Percentiles rank a stretch among this genome's conserved stretches.
Evolutionary conservation across 2,888 invertebrate species (phyloP).

Genomic region (Drosophila lacicola): DNA sequence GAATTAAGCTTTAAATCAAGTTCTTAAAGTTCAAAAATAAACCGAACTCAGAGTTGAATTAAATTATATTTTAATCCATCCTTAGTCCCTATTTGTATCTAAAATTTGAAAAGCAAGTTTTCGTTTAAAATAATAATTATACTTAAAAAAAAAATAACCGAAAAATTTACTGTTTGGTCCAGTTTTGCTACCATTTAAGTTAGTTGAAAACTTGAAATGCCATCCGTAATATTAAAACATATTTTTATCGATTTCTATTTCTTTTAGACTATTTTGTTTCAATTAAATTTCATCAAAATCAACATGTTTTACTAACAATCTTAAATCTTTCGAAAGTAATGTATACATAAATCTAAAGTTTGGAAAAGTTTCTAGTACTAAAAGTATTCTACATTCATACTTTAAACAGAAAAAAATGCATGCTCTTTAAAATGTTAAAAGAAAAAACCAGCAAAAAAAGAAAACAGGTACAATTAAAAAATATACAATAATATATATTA

Average conservation of each 20-base stretch:
- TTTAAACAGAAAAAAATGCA: conserved; percentile 12
- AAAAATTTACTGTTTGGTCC: no score
- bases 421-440: conserved; percentile 18
- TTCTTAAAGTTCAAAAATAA: not conserved
- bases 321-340: no score
- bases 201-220: no score
- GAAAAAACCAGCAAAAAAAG: conserved; percentile 13
- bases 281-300: no score
- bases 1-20: not conserved
- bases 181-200: no score
- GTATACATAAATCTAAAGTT: not conserved
- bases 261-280: no score
- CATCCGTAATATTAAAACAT: no score
- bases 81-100: no score
- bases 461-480: conserved; percentile 6
- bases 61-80: not conserved
- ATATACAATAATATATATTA: conserved; percentile 12
- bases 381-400: not conserved
- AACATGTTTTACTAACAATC: no score
- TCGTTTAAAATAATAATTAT: no score
- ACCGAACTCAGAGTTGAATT: not conserved
- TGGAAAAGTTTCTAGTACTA: not conserved
- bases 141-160: no score
- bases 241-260: not conserved
- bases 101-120: no score